Conservation (phyloP, 2,888 invertebrate species). For the Eudasyphora cyanicolor region DNA sequence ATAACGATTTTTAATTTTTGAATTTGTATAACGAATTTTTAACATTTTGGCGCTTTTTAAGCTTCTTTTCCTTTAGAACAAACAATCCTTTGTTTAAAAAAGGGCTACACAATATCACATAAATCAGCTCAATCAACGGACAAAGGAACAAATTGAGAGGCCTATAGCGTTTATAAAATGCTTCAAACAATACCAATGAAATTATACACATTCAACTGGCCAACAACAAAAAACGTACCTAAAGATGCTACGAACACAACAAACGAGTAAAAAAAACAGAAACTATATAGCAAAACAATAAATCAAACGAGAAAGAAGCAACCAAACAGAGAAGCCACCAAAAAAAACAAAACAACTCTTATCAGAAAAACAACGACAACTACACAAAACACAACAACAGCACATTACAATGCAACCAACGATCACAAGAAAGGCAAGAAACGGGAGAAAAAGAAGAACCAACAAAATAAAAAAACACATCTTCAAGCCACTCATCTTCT, state of each 20-base stretch:
- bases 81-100: background rate
- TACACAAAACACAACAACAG: slow-evolving; percentile 5
- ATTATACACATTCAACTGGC: background rate
- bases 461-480: slow-evolving; percentile 27
- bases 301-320: slow-evolving; percentile 50
- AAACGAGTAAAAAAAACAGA: slow-evolving; percentile 29
- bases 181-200: background rate
- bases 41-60: slow-evolving; percentile 34
- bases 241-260: slow-evolving; percentile 25
- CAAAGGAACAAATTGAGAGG: slow-evolving; percentile 59
- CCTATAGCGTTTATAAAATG: slow-evolving; percentile 18
- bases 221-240: slow-evolving; percentile 23
- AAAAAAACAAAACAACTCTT: slow-evolving; percentile 33
- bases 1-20: slow-evolving; percentile 1
- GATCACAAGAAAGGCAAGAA: background rate
- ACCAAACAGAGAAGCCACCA: slow-evolving; percentile 29
- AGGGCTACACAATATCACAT: slow-evolving; percentile 7
- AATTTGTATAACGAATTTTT: too few species aligned
- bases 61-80: background rate
- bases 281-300: slow-evolving; percentile 61
- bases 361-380: slow-evolving; percentile 28
- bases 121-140: slow-evolving; percentile 50
- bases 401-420: slow-evolving; percentile 11
- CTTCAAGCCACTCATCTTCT: slow-evolving; percentile 50
- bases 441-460: too few species aligned